Evolutionary conservation across 2,888 invertebrate genomes (phyloP).

Genomic region (Eudiplozoon nipponicum): DNA sequence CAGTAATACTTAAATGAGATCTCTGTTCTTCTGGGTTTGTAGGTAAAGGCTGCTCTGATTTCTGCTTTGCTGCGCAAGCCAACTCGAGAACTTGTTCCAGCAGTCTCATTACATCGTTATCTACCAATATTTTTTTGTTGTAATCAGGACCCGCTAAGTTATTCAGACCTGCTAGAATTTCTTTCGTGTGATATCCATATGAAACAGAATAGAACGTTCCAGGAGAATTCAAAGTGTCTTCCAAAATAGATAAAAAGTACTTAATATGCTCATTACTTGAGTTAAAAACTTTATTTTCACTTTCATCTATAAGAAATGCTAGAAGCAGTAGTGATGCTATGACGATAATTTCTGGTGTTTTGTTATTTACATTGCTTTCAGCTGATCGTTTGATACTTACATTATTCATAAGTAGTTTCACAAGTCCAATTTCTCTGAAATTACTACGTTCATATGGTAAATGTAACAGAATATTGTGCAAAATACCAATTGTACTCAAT

Average conservation of each 20-base stretch:
- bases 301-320: conserved; percentile 10
- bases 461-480: conserved; percentile 13
- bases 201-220: conserved; percentile 5
- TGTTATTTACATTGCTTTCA: conserved; percentile 5
- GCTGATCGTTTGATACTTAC: too few relatives aligned
- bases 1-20: too few relatives aligned
- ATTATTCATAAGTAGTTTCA: too few relatives aligned
- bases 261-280: conserved; percentile 9
- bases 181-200: conserved; percentile 12
- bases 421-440: too few relatives aligned
- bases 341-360: background rate
- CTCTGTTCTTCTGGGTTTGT: background rate
- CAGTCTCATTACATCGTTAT: background rate
- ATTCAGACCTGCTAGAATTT: conserved; percentile 10
- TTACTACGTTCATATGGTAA: too few relatives aligned
- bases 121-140: conserved; percentile 9
- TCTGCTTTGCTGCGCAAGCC: background rate
- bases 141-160: conserved; percentile 10
- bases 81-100: conserved; percentile 3
- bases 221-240: conserved; percentile 6
- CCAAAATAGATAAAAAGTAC: conserved; percentile 9
- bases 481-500: conserved; percentile 5
- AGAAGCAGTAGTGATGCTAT: conserved; percentile 10
- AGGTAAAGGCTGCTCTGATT: too few relatives aligned
- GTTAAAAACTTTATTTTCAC: conserved; percentile 12